Evolutionary conservation across 2,113 vertebrate species (phyloP), one percentile per base, ranked within the genome.

Genomic region (Spea bombifrons): DNA sequence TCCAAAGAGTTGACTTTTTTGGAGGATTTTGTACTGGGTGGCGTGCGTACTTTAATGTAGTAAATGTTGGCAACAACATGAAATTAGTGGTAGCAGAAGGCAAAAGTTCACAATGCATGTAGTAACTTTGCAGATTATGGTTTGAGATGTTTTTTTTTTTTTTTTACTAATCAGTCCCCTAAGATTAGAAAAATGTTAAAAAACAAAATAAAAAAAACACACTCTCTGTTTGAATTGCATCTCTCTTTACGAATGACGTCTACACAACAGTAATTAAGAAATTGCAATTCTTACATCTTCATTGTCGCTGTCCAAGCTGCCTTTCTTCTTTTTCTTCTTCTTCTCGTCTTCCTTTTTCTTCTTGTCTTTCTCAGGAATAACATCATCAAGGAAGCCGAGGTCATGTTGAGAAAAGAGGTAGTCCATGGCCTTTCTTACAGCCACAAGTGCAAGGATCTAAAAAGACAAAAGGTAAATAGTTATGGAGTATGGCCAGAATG

Each of bases 321-420:
- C 90, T 53, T 96, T 95, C 81, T 99, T 98, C 83, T 96, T 97
- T 59, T 93, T 98, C 85, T 96, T 98, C 84, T 94, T 95, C 90
- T 97, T 99, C 81, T 99, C 97, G 0, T 99, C 97, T 81, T 99
- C 97, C 66, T 97, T 99, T 90, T 99, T 99, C 81, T 99, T 99
- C 93, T 99, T 99, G 86, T 99, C 97, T 84, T 99, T 99, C 89
- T 99, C 97, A 66, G 97, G 97, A 89, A 99, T 99, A 80, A 99
- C 92, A 16, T 99, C 97, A 0, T 99, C 97, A 9, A 99, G 92
- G 87, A 97, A 99, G 86, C 97, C 91, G 78, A 99, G 93, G 84
- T 99, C 96, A 0, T 97, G 94, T 88, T 99, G 97, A 52, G 96
- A 96, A 89, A 98, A 98, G 89, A 98, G 80, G 90, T 94, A 98